phyloP scores from a whole-genome alignment of 1,140 invertebrate genomes.

The Atta texana region DNA sequence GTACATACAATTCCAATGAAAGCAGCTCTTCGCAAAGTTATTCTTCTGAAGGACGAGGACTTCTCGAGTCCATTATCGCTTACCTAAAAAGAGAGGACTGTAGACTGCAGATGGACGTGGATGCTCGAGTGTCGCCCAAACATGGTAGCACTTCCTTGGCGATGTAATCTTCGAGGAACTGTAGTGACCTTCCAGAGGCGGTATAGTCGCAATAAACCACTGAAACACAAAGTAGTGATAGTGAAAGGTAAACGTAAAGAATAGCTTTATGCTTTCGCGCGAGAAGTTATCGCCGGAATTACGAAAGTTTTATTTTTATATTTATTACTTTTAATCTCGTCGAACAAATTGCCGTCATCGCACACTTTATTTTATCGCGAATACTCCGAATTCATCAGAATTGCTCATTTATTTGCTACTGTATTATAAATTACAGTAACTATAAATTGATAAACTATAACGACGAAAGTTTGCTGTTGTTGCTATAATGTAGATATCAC shows the following conservation, averaged over 20 bases:
- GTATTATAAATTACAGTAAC: too few relatives aligned
- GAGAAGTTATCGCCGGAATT: not conserved
- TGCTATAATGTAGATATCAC: too few relatives aligned
- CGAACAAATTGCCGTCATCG: not conserved
- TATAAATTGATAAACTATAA: too few relatives aligned
- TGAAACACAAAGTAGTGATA: constrained; percentile 83
- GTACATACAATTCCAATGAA: not conserved
- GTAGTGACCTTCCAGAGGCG: constrained; percentile 92
- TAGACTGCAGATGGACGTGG: constrained; percentile 93
- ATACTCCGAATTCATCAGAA: not conserved
- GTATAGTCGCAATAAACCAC: constrained; percentile 95
- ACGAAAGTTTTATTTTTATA: not conserved
- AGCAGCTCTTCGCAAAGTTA: not conserved
- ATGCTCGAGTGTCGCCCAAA: constrained; percentile 95
- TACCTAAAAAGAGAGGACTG: constrained; percentile 96
- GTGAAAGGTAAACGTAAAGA: constrained; percentile 39
- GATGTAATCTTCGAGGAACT: constrained; percentile 96
- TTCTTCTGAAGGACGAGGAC: constrained; percentile 7
- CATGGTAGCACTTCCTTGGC: constrained; percentile 92
- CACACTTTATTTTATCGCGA: not conserved
- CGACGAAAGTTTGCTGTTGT: too few relatives aligned
- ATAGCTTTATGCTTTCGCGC: constrained; percentile 29
- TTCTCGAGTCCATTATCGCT: constrained; percentile 67
- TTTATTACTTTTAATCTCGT: not conserved
- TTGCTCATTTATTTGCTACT: not conserved